A percentile compares a stretch with the other conserved stretches of the same genome.
Conservation (phyloP, 2,113 vertebrate genomes). For the Eptesicus fuscus region DNA sequence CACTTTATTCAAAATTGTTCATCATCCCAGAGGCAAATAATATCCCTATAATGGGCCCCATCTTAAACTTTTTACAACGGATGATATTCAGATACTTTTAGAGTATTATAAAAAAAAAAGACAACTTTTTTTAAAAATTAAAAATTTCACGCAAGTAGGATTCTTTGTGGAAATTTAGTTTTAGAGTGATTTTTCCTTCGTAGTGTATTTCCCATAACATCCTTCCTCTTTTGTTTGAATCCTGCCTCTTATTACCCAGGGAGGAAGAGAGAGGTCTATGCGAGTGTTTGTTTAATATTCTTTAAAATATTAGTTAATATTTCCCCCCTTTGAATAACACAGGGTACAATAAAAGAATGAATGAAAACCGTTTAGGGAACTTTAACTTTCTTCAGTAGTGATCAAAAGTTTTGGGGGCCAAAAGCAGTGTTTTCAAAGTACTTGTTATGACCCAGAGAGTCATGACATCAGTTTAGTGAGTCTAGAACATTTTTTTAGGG, state of each 20-base stretch:
- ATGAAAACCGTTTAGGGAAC: neutral
- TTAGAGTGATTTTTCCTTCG: neutral
- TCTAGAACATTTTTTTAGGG: neutral
- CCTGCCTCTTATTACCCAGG: neutral
- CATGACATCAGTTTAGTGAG: neutral
- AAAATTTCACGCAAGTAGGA: neutral
- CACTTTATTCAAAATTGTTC: slow-evolving; percentile 58
- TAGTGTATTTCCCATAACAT: neutral
- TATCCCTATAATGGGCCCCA: neutral
- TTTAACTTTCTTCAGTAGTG: neutral
- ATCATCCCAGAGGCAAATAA: slow-evolving; percentile 36
- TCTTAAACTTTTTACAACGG: slow-evolving; percentile 46
- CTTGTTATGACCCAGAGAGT: neutral
- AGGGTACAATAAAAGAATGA: neutral
- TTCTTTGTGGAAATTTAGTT: neutral
- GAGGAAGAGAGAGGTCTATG: neutral
- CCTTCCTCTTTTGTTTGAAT: neutral
- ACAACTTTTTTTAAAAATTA: slow-evolving; percentile 5
- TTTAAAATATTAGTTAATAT: neutral
- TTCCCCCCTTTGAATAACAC: neutral
- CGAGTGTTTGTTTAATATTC: neutral
- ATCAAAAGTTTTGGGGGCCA: neutral
- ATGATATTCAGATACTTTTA: neutral
- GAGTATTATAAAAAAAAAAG: neutral
- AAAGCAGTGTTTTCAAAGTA: neutral